These are phyloP conservation scores for Patella vulgata DNA, from an alignment of 1,140 invertebrate species.

Conservation along the genomic window DNA sequence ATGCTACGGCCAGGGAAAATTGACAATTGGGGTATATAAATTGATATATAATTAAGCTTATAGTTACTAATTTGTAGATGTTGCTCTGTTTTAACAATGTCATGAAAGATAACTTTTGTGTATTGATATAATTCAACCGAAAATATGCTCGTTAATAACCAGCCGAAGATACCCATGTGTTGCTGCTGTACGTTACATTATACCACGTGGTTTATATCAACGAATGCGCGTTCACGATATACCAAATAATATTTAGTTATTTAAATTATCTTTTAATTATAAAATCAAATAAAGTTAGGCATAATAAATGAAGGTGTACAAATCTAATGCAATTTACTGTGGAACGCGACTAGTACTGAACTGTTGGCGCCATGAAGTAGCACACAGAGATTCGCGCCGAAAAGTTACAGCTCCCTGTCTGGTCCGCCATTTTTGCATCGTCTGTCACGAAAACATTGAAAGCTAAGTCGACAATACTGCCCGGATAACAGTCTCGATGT, in stretches of 20 bases:
- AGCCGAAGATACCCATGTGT: too few species aligned
- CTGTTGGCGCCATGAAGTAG: background rate
- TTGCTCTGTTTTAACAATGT: too few species aligned
- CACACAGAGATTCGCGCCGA: background rate
- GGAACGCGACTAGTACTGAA: background rate
- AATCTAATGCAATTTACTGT: background rate
- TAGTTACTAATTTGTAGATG: too few species aligned
- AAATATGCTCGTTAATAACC: too few species aligned
- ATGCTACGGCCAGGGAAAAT: too few species aligned
- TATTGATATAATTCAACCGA: too few species aligned
- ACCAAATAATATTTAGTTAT: background rate
- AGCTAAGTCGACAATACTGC: background rate
- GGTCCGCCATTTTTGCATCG: constrained; percentile 11
- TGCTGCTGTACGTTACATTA: too few species aligned
- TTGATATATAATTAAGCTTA: too few species aligned
- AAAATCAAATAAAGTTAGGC: background rate
- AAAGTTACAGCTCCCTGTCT: constrained; percentile 9
- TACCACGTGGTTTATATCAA: too few species aligned
- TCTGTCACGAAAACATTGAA: constrained; percentile 13
- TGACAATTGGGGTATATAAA: too few species aligned
- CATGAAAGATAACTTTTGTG: too few species aligned
- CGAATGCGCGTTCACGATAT: too few species aligned
- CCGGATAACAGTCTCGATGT: background rate
- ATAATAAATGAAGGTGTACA: background rate
- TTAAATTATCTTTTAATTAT: background rate